Percentiles rank a stretch among this genome's conserved stretches.
These are phyloP conservation scores for Rhadina sibilatrix DNA, from an alignment of 2,113 vertebrate species.

Conservation along the genomic window DNA sequence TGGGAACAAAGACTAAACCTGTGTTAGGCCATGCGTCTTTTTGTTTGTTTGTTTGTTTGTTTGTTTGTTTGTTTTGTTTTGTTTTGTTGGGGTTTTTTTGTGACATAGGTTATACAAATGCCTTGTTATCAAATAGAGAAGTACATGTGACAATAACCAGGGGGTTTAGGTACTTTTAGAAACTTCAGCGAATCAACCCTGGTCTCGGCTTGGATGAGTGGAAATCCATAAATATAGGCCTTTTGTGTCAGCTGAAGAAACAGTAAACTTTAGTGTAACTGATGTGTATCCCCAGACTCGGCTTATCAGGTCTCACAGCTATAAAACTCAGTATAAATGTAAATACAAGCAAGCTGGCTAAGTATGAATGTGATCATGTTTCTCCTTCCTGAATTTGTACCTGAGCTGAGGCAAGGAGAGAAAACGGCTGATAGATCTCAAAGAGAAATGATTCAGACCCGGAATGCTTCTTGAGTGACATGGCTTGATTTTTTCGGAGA, in stretches of 20 bases:
- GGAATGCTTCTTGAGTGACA: background rate
- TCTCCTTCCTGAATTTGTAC: background rate
- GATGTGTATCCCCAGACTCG: no score
- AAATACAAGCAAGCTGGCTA: background rate
- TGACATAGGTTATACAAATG: background rate
- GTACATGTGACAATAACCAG: background rate
- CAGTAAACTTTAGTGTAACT: background rate
- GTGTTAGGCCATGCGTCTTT: background rate
- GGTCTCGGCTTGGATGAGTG: background rate
- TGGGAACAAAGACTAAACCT: background rate
- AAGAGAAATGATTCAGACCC: background rate
- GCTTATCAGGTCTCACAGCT: background rate
- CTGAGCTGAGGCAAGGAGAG: background rate
- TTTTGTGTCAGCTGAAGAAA: background rate
- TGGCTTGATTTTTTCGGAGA: background rate
- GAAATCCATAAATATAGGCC: background rate
- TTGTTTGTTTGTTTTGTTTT: no score
- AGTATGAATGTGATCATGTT: rapidly evolving
- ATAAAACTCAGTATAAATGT: background rate
- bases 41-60: no score
- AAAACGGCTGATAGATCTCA: rapidly evolving
- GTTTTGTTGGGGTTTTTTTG: no score
- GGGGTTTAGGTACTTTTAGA: background rate
- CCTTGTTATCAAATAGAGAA: background rate
- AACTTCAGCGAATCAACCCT: background rate